A percentile compares a stretch with the other conserved stretches of the same genome.
phyloP scores from a whole-genome alignment of 1,140 invertebrate species.

The Colletes latitarsis region DNA sequence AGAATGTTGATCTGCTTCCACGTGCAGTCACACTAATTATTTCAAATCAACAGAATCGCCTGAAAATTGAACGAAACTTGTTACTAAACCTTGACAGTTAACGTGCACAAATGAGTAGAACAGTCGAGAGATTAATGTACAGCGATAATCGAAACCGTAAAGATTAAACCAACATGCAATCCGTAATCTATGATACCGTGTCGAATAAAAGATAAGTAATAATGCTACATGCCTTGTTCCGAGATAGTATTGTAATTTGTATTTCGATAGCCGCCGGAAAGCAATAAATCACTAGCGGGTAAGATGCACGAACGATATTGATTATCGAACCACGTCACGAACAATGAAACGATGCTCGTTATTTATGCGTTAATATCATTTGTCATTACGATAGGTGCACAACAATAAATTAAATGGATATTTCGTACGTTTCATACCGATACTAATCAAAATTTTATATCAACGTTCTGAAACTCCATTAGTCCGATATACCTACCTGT shows the following conservation, averaged over 20 bases:
- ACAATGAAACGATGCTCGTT: slow-evolving; percentile 1
- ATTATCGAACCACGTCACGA: slow-evolving; percentile 15
- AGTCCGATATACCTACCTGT: too few relatives aligned
- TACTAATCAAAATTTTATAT: slow-evolving; percentile 8
- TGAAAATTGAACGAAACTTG: background rate
- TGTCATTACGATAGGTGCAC: slow-evolving; percentile 27
- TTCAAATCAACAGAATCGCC: background rate
- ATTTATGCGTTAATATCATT: slow-evolving; percentile 36
- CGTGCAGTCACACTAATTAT: background rate
- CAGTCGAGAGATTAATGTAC: background rate
- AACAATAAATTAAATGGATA: background rate
- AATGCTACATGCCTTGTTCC: too few relatives aligned
- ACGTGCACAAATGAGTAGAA: background rate
- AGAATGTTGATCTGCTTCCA: slow-evolving; percentile 18
- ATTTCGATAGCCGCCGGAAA: background rate
- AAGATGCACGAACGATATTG: slow-evolving; percentile 14
- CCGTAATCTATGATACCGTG: too few relatives aligned
- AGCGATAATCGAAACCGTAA: too few relatives aligned
- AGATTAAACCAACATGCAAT: too few relatives aligned
- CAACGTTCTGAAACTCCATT: background rate
- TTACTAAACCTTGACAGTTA: background rate
- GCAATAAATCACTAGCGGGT: background rate
- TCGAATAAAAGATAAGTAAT: background rate
- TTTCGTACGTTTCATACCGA: slow-evolving; percentile 24
- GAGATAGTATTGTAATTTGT: background rate